These are phyloP conservation scores for Leucophenga montana DNA, from an alignment of 2,888 invertebrate species.

Conservation along the genomic window DNA sequence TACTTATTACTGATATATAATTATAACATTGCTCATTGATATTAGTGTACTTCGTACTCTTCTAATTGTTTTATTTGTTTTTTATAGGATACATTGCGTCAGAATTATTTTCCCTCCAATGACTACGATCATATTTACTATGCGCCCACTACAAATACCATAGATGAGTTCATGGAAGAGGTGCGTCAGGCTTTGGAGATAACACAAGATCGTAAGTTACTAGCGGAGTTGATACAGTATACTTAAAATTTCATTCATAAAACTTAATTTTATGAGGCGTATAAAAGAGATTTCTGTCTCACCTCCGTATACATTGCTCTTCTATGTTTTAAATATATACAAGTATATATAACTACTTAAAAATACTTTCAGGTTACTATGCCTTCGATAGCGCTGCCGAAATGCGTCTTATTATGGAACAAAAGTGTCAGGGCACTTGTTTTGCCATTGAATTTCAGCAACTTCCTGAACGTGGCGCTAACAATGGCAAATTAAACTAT, in stretches of 20 bases:
- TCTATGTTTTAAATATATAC: not conserved
- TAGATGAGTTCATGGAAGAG: constrained; percentile 58
- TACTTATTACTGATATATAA: no score
- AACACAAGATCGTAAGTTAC: constrained; percentile 52
- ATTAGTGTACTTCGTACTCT: not conserved
- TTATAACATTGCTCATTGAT: no score
- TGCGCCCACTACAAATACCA: constrained; percentile 49
- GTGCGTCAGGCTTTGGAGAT: constrained; percentile 57
- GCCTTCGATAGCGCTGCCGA: constrained; percentile 30
- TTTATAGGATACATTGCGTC: constrained; percentile 50
- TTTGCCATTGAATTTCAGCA: constrained; percentile 61
- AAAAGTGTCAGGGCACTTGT: constrained; percentile 57
- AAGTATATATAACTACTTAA: not conserved
- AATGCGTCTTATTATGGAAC: constrained; percentile 60
- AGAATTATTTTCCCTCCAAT: constrained; percentile 56
- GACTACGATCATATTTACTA: constrained; percentile 61
- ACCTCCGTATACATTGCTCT: no score
- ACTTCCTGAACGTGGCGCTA: constrained; percentile 38
- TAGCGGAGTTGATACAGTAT: no score
- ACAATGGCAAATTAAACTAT: constrained; percentile 70
- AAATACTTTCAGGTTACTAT: constrained; percentile 4
- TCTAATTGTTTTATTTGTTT: not conserved
- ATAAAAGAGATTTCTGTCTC: no score
- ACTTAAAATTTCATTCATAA: no score
- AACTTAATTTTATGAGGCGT: no score